A percentile compares a stretch with the other conserved stretches of the same genome.
These are phyloP conservation scores for Zapus hudsonius DNA, from an alignment of 2,113 vertebrate species.

Conservation along the genomic window DNA sequence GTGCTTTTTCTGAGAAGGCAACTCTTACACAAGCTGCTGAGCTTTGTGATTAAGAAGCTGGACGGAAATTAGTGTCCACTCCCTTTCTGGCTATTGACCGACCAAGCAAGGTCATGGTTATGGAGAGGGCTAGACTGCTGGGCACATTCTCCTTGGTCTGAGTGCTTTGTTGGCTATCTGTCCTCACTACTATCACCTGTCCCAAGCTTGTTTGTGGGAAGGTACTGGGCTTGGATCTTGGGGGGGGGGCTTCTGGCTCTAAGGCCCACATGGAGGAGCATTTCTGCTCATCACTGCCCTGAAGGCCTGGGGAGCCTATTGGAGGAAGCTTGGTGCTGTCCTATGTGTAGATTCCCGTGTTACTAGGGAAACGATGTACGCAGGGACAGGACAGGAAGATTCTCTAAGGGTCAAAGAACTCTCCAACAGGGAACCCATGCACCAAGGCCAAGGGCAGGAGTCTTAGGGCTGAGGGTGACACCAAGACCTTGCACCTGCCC, in stretches of 20 bases:
- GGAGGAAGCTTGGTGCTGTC: rapidly evolving
- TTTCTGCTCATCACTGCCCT: rapidly evolving
- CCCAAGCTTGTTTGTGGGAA: not conserved
- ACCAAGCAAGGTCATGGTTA: not conserved
- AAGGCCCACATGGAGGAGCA: not conserved
- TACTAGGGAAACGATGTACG: rapidly evolving
- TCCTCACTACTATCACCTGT: not conserved
- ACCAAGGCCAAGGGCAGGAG: not conserved
- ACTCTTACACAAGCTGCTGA: no score
- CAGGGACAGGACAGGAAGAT: not conserved
- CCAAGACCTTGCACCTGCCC: rapidly evolving
- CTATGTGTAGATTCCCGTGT: not conserved
- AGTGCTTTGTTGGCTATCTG: not conserved
- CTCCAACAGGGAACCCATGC: not conserved
- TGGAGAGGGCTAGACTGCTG: not conserved
- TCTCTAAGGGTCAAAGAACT: not conserved
- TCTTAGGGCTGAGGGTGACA: not conserved
- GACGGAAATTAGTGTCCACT: rapidly evolving
- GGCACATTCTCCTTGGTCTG: rapidly evolving
- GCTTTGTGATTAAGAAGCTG: not conserved
- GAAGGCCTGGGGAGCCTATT: not conserved
- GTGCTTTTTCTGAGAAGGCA: no score
- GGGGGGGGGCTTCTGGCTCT: not conserved
- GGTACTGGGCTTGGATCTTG: not conserved
- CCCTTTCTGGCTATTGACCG: not conserved